These are phyloP conservation scores for Caenorhabditis sp. DNA, from an alignment of 2,888 invertebrate species.

Conservation along the genomic window DNA sequence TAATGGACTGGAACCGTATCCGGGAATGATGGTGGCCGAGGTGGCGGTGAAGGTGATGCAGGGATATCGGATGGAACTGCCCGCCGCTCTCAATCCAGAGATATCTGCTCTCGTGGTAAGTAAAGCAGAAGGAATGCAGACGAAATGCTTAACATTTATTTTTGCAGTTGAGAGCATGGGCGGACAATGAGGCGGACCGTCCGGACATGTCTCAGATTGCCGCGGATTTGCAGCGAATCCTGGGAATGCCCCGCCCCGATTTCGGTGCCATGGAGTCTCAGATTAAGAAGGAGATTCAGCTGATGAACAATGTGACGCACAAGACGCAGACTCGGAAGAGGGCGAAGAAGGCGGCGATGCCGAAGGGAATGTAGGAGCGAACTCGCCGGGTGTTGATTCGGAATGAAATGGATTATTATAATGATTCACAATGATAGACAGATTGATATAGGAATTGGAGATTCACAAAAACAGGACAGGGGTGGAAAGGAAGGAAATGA, in stretches of 20 bases:
- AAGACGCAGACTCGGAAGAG: conserved; percentile 23
- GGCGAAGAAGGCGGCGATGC: conserved; percentile 5
- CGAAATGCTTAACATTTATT: conserved; percentile 19
- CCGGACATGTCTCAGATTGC: conserved; percentile 41
- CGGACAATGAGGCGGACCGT: conserved; percentile 39
- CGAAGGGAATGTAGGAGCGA: conserved; percentile 50
- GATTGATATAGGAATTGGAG: too few species aligned
- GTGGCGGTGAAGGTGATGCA: conserved; percentile 57
- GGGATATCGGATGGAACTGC: conserved; percentile 66
- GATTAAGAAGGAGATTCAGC: conserved; percentile 20
- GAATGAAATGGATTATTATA: neutral
- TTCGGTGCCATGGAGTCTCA: conserved; percentile 28
- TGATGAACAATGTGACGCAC: conserved; percentile 32
- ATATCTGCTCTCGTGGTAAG: too few species aligned
- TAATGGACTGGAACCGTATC: conserved; percentile 68
- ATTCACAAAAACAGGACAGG: too few species aligned
- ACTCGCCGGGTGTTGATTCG: neutral
- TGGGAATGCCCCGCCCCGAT: conserved; percentile 32
- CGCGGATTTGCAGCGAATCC: conserved; percentile 16
- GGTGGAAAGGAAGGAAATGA: too few species aligned
- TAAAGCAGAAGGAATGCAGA: too few species aligned
- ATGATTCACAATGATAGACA: too few species aligned
- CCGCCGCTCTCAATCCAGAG: conserved; percentile 5
- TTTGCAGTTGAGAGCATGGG: conserved; percentile 27
- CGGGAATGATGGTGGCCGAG: conserved; percentile 70